Evolutionary conservation across 2,888 invertebrate genomes (phyloP).

Genomic region (Limnephilus marmoratus): DNA sequence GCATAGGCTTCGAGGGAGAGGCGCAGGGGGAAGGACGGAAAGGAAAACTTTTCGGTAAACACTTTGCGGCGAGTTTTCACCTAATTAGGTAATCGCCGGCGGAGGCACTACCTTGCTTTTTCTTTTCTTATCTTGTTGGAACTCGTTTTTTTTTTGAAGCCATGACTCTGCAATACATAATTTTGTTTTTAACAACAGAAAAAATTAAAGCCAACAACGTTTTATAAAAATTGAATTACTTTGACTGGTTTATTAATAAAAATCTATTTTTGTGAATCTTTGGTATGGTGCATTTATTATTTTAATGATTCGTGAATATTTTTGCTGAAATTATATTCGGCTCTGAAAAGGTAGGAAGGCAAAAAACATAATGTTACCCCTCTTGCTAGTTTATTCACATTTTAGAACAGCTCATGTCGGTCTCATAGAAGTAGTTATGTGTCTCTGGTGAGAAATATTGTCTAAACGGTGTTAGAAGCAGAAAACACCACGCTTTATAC

Average conservation of each 20-base stretch:
- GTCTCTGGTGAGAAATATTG: too few relatives aligned
- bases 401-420: too few relatives aligned
- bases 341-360: too few relatives aligned
- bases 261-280: too few relatives aligned
- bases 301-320: too few relatives aligned
- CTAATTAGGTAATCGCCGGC: constrained; percentile 63
- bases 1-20: background rate
- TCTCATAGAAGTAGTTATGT: too few relatives aligned
- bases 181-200: background rate
- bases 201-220: background rate
- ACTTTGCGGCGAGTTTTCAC: constrained; percentile 65
- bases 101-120: constrained; percentile 2
- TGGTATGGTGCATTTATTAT: too few relatives aligned
- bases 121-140: background rate
- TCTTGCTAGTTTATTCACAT: too few relatives aligned
- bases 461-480: too few relatives aligned
- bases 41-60: constrained; percentile 62
- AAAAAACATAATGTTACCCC: too few relatives aligned
- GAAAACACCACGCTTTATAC: too few relatives aligned
- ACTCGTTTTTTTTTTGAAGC: background rate
- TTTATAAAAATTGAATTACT: background rate
- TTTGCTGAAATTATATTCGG: too few relatives aligned
- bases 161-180: background rate
- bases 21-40: background rate
- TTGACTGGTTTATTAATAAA: background rate